A percentile compares a stretch with the other conserved stretches of the same genome.
phyloP scores from a whole-genome alignment of 2,797 vertebrate species.

The Sebastolobus altivelis region DNA sequence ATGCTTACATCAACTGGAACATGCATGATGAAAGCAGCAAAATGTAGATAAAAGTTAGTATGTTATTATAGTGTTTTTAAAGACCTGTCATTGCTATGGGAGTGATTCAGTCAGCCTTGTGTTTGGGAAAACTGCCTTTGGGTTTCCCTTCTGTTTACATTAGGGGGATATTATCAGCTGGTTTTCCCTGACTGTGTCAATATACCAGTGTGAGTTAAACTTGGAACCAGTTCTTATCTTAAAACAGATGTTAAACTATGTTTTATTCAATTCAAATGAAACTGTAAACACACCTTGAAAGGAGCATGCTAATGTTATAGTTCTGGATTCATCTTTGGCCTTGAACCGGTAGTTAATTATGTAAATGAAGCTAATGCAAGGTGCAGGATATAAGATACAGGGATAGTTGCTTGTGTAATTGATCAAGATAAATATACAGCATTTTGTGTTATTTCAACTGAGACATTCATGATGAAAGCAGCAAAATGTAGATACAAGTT shows the following conservation, averaged over 20 bases:
- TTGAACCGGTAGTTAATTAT: not conserved
- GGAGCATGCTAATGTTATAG: too few species aligned
- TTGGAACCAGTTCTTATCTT: not conserved
- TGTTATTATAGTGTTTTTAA: not conserved
- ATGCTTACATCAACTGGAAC: not conserved
- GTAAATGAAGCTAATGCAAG: not conserved
- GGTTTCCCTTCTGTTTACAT: slow-evolving; percentile 14
- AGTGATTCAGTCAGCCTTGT: not conserved
- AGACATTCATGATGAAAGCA: not conserved
- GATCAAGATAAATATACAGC: not conserved
- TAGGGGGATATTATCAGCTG: not conserved
- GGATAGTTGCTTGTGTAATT: not conserved
- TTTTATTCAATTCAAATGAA: too few species aligned
- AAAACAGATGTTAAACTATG: too few species aligned
- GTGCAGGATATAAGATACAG: too few species aligned
- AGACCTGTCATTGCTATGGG: not conserved
- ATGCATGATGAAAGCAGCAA: not conserved
- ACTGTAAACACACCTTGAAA: too few species aligned
- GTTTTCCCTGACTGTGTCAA: not conserved
- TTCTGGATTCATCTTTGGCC: not conserved
- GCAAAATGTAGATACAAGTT: not conserved
- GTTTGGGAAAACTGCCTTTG: not conserved
- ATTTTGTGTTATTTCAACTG: not conserved
- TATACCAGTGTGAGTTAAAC: not conserved
- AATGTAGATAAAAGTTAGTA: not conserved